phyloP scores from a whole-genome alignment of 30 jellyfish, hydroid and myxozoan genomes.

The Aurelia sp. region DNA sequence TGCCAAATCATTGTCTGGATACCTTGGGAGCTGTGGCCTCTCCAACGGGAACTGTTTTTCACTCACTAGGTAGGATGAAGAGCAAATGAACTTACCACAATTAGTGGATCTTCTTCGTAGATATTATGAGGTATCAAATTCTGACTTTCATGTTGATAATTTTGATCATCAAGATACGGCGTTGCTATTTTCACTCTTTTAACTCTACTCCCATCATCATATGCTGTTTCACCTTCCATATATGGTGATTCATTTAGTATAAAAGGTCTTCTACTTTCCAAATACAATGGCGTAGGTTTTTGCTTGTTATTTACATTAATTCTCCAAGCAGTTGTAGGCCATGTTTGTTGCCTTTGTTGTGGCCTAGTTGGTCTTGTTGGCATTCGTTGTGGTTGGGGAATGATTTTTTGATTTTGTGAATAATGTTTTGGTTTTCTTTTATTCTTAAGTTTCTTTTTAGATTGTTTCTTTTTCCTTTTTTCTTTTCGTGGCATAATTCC shows the following conservation, averaged over 20 bases:
- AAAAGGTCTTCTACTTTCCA: neutral
- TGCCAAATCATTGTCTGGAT: no score
- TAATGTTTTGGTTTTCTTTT: neutral
- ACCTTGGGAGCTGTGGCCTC: no score
- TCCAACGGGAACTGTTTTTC: no score
- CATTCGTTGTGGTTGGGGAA: slow-evolving; percentile 20
- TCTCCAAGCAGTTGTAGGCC: slow-evolving; percentile 24
- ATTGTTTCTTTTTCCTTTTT: neutral
- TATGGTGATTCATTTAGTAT: slow-evolving; percentile 11
- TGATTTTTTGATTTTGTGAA: slow-evolving; percentile 1
- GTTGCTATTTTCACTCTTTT: slow-evolving; percentile 37
- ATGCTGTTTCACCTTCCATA: slow-evolving; percentile 6
- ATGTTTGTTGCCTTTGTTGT: neutral
- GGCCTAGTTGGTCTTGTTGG: slow-evolving; percentile 3
- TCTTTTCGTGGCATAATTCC: slow-evolving; percentile 22
- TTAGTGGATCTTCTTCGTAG: slow-evolving; percentile 44
- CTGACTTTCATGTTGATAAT: neutral
- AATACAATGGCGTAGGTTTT: neutral
- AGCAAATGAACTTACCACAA: slow-evolving; percentile 30
- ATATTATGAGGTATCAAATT: neutral
- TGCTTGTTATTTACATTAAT: neutral
- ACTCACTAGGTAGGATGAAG: no score
- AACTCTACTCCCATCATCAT: slow-evolving; percentile 25
- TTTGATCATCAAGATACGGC: slow-evolving; percentile 12
- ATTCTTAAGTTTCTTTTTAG: neutral